phyloP scores from a whole-genome alignment of 2,888 invertebrate species.

The Polia nebulosa region DNA sequence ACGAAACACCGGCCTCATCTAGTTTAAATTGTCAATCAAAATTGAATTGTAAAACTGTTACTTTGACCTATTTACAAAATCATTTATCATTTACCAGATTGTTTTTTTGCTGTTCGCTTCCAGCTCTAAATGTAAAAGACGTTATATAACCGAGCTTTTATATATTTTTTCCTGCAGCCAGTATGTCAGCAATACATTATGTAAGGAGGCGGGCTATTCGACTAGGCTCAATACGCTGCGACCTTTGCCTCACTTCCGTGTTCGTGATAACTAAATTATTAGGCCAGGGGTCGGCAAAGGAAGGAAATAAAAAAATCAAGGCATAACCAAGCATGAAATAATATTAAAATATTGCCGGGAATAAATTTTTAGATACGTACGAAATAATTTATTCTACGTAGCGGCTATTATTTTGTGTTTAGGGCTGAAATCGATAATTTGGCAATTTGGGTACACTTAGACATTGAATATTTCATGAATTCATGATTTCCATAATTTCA shows the following conservation, averaged over 20 bases:
- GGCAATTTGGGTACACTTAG: not conserved
- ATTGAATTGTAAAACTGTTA: not conserved
- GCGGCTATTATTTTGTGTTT: constrained; percentile 7
- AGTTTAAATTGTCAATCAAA: not conserved
- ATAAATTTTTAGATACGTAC: not conserved
- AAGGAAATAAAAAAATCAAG: constrained; percentile 42
- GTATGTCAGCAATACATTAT: constrained; percentile 58
- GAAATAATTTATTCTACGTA: constrained; percentile 22
- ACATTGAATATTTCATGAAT: not conserved
- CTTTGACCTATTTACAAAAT: not conserved
- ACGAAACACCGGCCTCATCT: not conserved
- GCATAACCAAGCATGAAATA: constrained; percentile 30
- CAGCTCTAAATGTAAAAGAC: not conserved
- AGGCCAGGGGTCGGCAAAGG: constrained; percentile 36
- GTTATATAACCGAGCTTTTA: constrained; percentile 19
- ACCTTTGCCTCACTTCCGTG: constrained; percentile 58
- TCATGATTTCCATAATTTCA: not conserved
- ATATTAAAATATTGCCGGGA: constrained; percentile 18
- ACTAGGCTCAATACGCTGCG: constrained; percentile 51
- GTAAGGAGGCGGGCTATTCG: constrained; percentile 47
- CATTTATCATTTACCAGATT: not conserved
- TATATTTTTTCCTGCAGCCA: constrained; percentile 28
- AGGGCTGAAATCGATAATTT: not conserved
- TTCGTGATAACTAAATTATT: constrained; percentile 64
- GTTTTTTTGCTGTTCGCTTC: not conserved